phyloP scores from a whole-genome alignment of 92 coral and sea anemone genomes.

The Zoanthus sansibaricus region DNA sequence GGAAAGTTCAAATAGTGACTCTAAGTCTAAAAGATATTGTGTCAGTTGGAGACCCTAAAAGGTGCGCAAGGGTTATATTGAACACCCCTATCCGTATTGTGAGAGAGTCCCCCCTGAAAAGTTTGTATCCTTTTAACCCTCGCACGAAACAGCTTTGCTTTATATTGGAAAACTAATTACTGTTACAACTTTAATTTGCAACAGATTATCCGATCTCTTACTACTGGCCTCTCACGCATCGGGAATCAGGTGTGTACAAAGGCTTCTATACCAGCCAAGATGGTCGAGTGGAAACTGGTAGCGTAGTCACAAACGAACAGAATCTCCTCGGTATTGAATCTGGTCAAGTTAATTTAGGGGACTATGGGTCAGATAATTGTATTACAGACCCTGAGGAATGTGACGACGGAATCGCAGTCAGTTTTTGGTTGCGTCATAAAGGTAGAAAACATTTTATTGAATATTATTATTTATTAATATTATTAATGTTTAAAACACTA shows the following conservation, averaged over 20 bases:
- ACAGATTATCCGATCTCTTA: neutral
- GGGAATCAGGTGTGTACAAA: neutral
- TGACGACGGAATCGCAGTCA: neutral
- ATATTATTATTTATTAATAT: neutral
- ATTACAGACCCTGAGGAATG: neutral
- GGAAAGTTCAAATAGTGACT: too few relatives aligned
- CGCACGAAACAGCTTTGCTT: too few relatives aligned
- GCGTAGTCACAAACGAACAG: slow-evolving; percentile 2
- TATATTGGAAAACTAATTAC: too few relatives aligned
- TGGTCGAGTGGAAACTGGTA: neutral
- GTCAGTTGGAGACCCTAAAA: too few relatives aligned
- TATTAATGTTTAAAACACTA: too few relatives aligned
- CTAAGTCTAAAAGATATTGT: too few relatives aligned
- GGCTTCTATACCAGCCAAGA: neutral
- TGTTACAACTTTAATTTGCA: neutral
- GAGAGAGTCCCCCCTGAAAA: too few relatives aligned
- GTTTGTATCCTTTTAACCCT: too few relatives aligned
- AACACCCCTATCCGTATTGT: too few relatives aligned
- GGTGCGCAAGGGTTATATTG: too few relatives aligned
- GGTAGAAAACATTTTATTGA: neutral
- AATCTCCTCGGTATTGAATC: slow-evolving; percentile 21
- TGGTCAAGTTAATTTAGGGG: slow-evolving; percentile 22
- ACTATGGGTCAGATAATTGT: neutral
- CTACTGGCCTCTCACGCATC: slow-evolving; percentile 21
- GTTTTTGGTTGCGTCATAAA: slow-evolving; percentile 47